A percentile compares a stretch with the other conserved stretches of the same genome.
These are phyloP conservation scores for Camponotus floridanus DNA, from an alignment of 1,140 invertebrate genomes.

Conservation along the genomic window DNA sequence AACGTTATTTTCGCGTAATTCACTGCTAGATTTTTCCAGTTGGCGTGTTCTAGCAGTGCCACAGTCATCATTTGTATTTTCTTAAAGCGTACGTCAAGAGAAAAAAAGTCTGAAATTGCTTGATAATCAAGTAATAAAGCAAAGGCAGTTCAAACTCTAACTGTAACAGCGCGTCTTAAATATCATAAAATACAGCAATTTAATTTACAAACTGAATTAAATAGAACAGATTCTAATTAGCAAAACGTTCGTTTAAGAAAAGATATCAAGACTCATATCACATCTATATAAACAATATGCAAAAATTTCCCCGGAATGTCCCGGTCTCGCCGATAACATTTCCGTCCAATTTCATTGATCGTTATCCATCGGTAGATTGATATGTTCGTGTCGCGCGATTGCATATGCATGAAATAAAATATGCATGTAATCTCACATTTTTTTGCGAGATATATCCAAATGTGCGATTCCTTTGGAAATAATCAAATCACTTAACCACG, in stretches of 20 bases:
- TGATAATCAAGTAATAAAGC: conserved; percentile 21
- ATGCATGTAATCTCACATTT: neutral
- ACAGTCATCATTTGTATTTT: neutral
- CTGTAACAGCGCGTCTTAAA: conserved; percentile 2
- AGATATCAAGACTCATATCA: neutral
- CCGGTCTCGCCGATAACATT: neutral
- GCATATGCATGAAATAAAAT: neutral
- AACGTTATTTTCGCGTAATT: neutral
- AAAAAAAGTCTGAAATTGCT: conserved; percentile 35
- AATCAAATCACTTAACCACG: neutral
- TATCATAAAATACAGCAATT: conserved; percentile 32
- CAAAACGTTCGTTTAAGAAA: conserved; percentile 20
- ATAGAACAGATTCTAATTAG: conserved; percentile 26
- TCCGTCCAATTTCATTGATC: conserved; percentile 21
- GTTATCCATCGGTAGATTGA: conserved; percentile 31
- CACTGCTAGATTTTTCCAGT: neutral
- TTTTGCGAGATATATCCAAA: neutral
- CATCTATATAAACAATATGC: neutral
- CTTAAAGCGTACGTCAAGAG: conserved; percentile 3
- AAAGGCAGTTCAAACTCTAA: conserved; percentile 12
- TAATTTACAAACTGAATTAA: conserved; percentile 27
- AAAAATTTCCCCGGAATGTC: neutral
- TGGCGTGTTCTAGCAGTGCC: neutral
- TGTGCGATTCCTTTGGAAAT: neutral
- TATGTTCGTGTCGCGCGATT: conserved; percentile 49